Percentiles rank a stretch among this genome's conserved stretches.
Conservation (phyloP, 2,113 vertebrate genomes). For the Eulacestoma nigropectus region DNA sequence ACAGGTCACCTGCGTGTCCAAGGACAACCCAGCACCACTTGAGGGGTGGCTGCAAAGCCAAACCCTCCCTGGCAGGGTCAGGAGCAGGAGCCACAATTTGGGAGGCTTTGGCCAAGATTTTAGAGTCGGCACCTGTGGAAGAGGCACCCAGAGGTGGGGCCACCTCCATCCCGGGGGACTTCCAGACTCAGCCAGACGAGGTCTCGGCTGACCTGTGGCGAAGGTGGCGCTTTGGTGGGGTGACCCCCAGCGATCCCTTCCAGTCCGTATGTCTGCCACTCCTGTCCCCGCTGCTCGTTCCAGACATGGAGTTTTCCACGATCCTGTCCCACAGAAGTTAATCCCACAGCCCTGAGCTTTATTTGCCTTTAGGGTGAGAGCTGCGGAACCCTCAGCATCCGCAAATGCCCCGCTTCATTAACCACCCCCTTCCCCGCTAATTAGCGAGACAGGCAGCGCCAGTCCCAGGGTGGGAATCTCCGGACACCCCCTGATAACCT, state of each 20-base stretch:
- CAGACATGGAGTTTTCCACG: background rate
- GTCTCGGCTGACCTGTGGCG: rapidly evolving
- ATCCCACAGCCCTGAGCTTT: background rate
- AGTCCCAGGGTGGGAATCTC: background rate
- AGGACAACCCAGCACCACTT: background rate
- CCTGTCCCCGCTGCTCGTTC: background rate
- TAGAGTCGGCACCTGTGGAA: background rate
- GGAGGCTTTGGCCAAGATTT: background rate
- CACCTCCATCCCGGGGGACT: background rate
- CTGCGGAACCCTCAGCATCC: background rate
- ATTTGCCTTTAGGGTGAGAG: background rate
- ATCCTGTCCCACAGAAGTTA: background rate
- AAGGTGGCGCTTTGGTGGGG: no score
- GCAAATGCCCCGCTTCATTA: background rate
- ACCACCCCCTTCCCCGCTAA: background rate
- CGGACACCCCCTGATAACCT: background rate
- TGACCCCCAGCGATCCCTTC: background rate
- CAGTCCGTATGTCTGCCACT: rapidly evolving
- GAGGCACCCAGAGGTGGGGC: background rate
- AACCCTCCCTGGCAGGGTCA: rapidly evolving
- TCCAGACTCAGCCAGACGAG: background rate
- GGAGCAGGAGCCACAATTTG: background rate
- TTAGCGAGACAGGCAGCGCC: background rate
- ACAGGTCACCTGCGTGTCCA: background rate
- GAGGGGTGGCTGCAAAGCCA: background rate